Conservation (phyloP, 2,888 invertebrate genomes). For the Habrosyne pyritoides region DNA sequence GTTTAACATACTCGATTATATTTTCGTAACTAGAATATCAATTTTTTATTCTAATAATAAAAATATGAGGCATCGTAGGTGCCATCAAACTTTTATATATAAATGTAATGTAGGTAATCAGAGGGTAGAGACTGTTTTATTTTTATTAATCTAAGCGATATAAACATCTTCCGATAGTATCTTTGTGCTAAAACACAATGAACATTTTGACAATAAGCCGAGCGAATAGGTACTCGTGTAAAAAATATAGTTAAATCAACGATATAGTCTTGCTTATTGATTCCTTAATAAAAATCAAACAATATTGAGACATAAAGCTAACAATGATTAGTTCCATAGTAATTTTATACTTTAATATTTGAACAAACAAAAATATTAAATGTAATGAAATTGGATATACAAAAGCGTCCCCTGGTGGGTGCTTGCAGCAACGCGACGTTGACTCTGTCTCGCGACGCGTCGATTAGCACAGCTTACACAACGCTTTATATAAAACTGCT, state of each 20-base stretch:
- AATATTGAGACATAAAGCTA: background rate
- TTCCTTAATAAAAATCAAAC: background rate
- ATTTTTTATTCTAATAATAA: too few species aligned
- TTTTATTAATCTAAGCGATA: too few species aligned
- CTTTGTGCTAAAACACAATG: too few species aligned
- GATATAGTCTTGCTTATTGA: background rate
- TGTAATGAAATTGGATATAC: conserved; percentile 8
- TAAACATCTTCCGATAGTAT: too few species aligned
- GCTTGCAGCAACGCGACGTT: conserved; percentile 54
- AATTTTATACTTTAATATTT: background rate
- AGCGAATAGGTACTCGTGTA: background rate
- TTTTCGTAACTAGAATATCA: too few species aligned
- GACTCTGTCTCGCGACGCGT: conserved; percentile 62
- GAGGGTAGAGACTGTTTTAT: too few species aligned
- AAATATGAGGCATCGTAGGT: too few species aligned
- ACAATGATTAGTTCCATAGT: background rate
- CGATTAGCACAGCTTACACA: conserved; percentile 74
- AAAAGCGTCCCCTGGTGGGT: conserved; percentile 20
- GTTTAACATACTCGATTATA: too few species aligned
- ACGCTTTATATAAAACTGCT: conserved; percentile 80
- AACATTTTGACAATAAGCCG: too few species aligned
- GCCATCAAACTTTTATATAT: too few species aligned
- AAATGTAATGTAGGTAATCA: too few species aligned
- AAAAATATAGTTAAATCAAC: background rate
- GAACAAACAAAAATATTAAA: conserved; percentile 1